Percentiles rank a stretch among this genome's conserved stretches.
phyloP scores from a whole-genome alignment of 2,113 vertebrate species.

The western clawed frog (Xenopus tropicalis) region DNA sequence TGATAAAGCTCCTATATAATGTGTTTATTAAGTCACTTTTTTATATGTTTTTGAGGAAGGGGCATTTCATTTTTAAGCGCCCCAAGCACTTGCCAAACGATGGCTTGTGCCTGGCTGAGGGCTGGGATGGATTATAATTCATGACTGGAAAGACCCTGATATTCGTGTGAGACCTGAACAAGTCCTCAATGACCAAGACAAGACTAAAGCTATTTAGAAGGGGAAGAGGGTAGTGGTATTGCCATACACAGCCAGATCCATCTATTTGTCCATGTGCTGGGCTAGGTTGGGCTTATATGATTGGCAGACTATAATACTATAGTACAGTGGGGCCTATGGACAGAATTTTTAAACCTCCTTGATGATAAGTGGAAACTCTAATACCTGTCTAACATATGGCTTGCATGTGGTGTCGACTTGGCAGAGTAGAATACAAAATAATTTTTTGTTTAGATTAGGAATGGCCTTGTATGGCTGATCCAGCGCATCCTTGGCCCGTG shows the following conservation, averaged over 20 bases:
- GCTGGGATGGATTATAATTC: conserved; percentile 94
- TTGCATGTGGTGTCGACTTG: neutral
- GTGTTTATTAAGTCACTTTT: neutral
- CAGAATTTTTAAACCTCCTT: too few relatives aligned
- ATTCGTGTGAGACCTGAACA: too few relatives aligned
- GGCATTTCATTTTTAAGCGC: conserved; percentile 74
- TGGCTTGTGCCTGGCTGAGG: conserved; percentile 97
- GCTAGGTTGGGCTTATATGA: too few relatives aligned
- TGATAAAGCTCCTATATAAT: too few relatives aligned
- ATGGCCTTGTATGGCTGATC: conserved; percentile 83
- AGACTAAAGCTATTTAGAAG: conserved; percentile 86
- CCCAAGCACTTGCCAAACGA: conserved; percentile 86
- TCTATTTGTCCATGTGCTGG: too few relatives aligned
- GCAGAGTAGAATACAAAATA: too few relatives aligned
- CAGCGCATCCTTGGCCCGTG: conserved; percentile 93
- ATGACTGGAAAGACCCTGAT: conserved; percentile 82
- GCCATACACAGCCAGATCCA: too few relatives aligned
- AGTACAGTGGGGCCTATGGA: too few relatives aligned
- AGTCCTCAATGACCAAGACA: too few relatives aligned
- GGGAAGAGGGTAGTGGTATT: too few relatives aligned
- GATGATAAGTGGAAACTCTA: too few relatives aligned
- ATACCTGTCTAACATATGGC: neutral
- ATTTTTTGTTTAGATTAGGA: conserved; percentile 72
- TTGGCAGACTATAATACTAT: too few relatives aligned
- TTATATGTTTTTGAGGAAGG: conserved; percentile 83